Evolutionary conservation across 2,797 vertebrate species (phyloP).

Genomic region (Acanthiza pusilla): DNA sequence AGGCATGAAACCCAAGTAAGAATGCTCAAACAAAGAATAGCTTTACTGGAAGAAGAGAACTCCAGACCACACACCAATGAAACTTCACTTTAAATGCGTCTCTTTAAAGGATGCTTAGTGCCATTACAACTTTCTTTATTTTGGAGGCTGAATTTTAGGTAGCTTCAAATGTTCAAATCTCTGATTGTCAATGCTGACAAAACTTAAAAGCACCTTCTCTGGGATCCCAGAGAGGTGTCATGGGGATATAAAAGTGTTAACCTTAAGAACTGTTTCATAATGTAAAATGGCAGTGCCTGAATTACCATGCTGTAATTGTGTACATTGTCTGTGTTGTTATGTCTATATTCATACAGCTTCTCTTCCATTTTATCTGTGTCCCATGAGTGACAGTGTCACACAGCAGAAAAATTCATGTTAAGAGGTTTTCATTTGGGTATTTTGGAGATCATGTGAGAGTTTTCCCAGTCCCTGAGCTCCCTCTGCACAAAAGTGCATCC

Average conservation of each 20-base stretch:
- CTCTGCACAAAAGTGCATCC: neutral
- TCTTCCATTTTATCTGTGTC: neutral
- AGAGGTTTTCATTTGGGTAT: neutral
- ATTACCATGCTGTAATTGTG: neutral
- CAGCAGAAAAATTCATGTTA: neutral
- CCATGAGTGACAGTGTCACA: neutral
- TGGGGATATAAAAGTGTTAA: constrained; percentile 54
- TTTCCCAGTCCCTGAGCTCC: neutral
- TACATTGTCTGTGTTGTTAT: constrained; percentile 10
- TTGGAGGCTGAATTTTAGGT: neutral
- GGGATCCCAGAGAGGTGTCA: neutral
- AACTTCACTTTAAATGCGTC: constrained; percentile 79
- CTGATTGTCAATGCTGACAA: neutral
- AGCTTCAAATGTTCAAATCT: neutral
- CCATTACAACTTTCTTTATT: constrained; percentile 29
- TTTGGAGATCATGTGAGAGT: neutral
- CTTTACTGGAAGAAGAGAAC: constrained; percentile 86
- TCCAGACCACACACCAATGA: constrained; percentile 85
- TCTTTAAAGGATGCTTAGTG: neutral
- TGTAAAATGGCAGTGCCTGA: constrained; percentile 38
- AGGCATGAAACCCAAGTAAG: constrained; percentile 87
- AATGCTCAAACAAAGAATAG: constrained; percentile 87
- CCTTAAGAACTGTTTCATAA: constrained; percentile 23
- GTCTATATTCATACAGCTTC: neutral
- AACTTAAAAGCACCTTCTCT: neutral